Conservation (phyloP, 2,888 invertebrate species). For the Minunthozetes semirufus region DNA sequence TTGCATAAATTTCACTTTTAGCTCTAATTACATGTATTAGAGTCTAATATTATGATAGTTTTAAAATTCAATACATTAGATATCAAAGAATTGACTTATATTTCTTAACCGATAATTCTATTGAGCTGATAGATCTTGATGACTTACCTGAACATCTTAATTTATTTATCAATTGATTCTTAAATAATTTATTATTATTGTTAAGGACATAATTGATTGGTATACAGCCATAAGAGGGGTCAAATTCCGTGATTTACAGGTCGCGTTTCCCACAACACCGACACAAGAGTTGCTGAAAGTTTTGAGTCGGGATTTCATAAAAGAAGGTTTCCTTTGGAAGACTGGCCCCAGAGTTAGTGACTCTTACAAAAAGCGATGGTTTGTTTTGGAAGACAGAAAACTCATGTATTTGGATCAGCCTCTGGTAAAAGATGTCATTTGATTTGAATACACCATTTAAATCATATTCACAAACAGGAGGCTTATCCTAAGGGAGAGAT, state of each 20-base stretch:
- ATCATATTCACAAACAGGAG: conserved; percentile 53
- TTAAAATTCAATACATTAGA: too few relatives aligned
- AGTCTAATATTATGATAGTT: too few relatives aligned
- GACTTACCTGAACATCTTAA: too few relatives aligned
- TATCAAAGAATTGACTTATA: too few relatives aligned
- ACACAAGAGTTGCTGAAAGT: conserved; percentile 56
- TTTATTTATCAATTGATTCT: too few relatives aligned
- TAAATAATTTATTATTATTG: background rate
- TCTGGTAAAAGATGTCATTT: conserved; percentile 51
- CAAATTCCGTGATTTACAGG: conserved; percentile 71
- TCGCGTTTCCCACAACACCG: conserved; percentile 64
- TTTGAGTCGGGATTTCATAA: conserved; percentile 71
- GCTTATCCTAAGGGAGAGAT: conserved; percentile 86
- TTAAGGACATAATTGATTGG: conserved; percentile 69
- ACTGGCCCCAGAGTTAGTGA: conserved; percentile 75
- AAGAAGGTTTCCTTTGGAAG: conserved; percentile 82
- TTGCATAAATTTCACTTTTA: too few relatives aligned
- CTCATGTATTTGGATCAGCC: conserved; percentile 88
- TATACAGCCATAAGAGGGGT: conserved; percentile 74
- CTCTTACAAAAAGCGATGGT: conserved; percentile 78
- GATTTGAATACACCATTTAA: background rate
- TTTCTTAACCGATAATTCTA: too few relatives aligned
- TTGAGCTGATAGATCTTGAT: too few relatives aligned
- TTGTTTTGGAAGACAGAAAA: conserved; percentile 76
- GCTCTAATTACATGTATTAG: too few relatives aligned